A percentile compares a stretch with the other conserved stretches of the same genome.
Conservation (phyloP, 2,888 invertebrate species). For the Xestia ashworthii region DNA sequence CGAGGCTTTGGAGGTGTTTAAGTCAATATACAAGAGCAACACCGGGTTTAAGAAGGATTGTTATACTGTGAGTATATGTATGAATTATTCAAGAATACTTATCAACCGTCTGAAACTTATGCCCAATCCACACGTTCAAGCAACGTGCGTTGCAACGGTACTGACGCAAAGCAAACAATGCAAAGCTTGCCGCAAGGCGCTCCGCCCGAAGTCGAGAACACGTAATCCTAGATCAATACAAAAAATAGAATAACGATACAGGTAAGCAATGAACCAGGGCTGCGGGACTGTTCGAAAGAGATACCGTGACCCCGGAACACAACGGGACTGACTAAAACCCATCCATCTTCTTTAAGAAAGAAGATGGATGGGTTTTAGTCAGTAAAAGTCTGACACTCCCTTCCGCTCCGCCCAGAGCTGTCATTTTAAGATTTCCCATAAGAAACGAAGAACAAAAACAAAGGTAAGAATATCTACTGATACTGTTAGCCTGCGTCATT, state of each 20-base stretch:
- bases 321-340: no score
- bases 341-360: no score
- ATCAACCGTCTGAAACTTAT: not conserved
- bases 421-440: no score
- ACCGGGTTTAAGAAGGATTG: conserved; percentile 66
- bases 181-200: not conserved
- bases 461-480: no score
- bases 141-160: not conserved
- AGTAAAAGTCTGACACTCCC: no score
- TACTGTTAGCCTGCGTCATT: no score
- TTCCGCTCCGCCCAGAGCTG: no score
- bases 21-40: conserved; percentile 75
- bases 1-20: conserved; percentile 87
- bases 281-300: no score
- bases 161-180: not conserved
- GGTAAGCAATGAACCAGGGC: not conserved
- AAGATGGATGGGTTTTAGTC: no score
- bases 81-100: not conserved
- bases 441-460: no score
- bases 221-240: not conserved
- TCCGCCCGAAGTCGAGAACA: not conserved
- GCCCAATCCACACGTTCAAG: not conserved
- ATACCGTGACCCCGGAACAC: no score
- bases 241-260: not conserved
- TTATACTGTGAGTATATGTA: conserved; percentile 74